Conservation (phyloP, 1,140 invertebrate genomes). For the Teleogryllus occipitalis region DNA sequence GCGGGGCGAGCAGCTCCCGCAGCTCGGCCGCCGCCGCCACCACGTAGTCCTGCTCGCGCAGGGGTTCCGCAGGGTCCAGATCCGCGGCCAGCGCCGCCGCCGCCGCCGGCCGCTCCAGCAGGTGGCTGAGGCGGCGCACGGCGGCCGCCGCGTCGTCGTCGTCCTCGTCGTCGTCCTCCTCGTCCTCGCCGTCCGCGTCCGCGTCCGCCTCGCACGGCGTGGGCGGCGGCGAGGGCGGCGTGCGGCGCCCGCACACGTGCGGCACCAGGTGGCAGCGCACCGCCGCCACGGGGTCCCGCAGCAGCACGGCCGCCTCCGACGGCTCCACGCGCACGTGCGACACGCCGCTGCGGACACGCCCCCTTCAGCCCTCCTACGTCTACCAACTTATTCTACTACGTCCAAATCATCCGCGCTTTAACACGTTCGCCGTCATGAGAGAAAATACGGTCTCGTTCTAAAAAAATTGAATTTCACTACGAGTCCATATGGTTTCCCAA, state of each 20-base stretch:
- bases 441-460: too few species aligned
- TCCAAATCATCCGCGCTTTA: too few species aligned
- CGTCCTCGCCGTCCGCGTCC: too few species aligned
- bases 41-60: constrained; percentile 12
- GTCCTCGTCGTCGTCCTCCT: background rate
- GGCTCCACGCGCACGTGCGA: background rate
- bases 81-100: constrained; percentile 16
- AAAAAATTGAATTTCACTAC: too few species aligned
- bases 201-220: too few species aligned
- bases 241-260: constrained; percentile 50
- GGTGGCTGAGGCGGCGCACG: background rate
- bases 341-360: background rate
- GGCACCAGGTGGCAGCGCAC: constrained; percentile 58
- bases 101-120: background rate
- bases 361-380: too few species aligned
- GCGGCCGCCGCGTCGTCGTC: background rate
- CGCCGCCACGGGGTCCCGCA: constrained; percentile 59
- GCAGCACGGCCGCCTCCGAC: constrained; percentile 33
- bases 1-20: constrained; percentile 8
- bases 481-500: too few species aligned
- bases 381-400: too few species aligned
- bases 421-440: too few species aligned
- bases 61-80: constrained; percentile 20
- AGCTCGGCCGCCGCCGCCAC: constrained; percentile 23
- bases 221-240: too few species aligned